phyloP scores from a whole-genome alignment of 2,888 invertebrate species.

The Conomelus anceps region DNA sequence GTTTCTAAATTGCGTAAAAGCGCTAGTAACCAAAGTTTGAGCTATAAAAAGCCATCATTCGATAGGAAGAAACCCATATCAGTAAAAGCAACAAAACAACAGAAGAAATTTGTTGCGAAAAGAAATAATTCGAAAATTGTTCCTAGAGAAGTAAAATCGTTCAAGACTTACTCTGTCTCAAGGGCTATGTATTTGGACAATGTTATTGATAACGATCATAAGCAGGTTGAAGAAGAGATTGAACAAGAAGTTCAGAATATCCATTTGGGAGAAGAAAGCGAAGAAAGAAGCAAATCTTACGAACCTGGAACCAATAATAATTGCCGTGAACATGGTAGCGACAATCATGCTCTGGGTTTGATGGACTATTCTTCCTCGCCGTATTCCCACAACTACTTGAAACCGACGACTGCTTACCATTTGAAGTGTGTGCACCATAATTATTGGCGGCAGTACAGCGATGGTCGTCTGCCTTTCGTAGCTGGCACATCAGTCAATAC shows the following conservation, averaged over 20 bases:
- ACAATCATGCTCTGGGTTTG: neutral
- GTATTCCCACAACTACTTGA: neutral
- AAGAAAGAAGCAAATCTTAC: neutral
- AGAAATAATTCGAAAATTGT: neutral
- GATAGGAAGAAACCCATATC: neutral
- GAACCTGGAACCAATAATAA: neutral
- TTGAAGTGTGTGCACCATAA: neutral
- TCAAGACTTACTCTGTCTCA: neutral
- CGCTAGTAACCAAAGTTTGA: neutral
- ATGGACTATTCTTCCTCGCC: neutral
- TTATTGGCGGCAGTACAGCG: neutral
- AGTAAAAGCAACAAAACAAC: too few relatives aligned
- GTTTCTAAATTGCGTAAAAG: neutral
- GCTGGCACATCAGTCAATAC: neutral
- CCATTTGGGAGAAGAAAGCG: neutral
- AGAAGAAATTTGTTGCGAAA: neutral
- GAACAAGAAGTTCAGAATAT: neutral
- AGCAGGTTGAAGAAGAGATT: neutral
- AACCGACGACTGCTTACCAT: neutral
- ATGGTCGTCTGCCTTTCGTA: neutral
- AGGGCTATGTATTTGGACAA: neutral
- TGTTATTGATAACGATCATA: neutral
- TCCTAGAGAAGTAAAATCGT: neutral
- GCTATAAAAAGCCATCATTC: neutral
- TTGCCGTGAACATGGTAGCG: neutral